A percentile compares a stretch with the other conserved stretches of the same genome.
These are phyloP conservation scores for Venturia canescens DNA, from an alignment of 1,140 invertebrate species.

Conservation along the genomic window DNA sequence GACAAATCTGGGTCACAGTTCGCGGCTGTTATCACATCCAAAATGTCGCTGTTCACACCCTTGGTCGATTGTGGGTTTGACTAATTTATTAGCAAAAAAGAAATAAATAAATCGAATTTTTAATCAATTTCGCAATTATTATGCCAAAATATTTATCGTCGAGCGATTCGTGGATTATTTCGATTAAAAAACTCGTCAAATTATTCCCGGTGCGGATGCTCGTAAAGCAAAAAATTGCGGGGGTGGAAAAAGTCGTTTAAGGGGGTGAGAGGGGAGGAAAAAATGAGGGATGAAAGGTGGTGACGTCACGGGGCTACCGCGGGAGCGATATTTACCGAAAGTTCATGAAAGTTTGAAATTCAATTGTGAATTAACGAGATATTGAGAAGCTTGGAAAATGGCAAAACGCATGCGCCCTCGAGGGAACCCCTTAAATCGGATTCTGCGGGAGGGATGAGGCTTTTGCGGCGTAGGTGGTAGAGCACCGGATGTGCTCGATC, in stretches of 20 bases:
- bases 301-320: constrained; percentile 34
- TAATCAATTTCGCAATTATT: no score
- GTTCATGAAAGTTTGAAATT: constrained; percentile 56
- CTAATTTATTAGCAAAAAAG: no score
- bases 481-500: constrained; percentile 23
- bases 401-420: constrained; percentile 66
- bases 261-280: neutral
- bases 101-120: no score
- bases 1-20: constrained; percentile 7
- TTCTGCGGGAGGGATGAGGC: constrained; percentile 49
- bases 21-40: no score
- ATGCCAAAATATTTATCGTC: no score
- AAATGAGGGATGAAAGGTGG: constrained; percentile 32
- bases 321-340: constrained; percentile 23
- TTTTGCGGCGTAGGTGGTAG: constrained; percentile 53
- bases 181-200: no score
- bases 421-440: constrained; percentile 6
- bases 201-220: no score
- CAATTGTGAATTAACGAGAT: constrained; percentile 59
- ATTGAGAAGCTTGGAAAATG: constrained; percentile 58
- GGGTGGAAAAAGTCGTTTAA: neutral
- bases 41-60: no score
- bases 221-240: neutral
- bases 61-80: neutral
- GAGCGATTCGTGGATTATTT: no score